Base-by-base conservation (phyloP, 2,113 vertebrate species). In the Engystomops pustulosus region DNA sequence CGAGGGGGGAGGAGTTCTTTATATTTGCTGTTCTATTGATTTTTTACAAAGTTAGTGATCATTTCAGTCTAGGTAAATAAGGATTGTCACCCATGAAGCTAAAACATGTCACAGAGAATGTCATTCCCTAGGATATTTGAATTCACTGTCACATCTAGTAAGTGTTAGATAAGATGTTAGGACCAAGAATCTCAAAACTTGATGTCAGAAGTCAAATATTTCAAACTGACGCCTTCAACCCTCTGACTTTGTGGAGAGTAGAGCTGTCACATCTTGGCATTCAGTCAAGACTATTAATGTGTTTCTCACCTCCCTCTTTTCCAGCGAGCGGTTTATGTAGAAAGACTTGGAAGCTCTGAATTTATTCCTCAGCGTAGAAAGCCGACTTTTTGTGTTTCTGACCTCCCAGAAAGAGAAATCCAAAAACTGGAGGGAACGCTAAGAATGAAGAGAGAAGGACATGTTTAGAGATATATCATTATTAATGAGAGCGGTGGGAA, bases 391-490 rank as follows among this genome's bases (percentile, higher is more conserved):
- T 11, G 81, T 38, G 44, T 53, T 77, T 76, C 72, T 75, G 45
- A 25, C 60, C 45, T 84, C 81, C 81, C 81, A 84, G 44, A 84
- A 84, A 77, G 81, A 76, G n/a, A 84, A 84, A 3, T 84, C 81
- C 44, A 84, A 41, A 45, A 84, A 84, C 72, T 84, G 81, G 32
- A 84, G 72, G n/a, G 81, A 84, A 15, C 81, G 72, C 81, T 84
- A 62, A 23, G 38, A 34, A 75, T 67, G 17, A 68, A 41, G 77
- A 67, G 9, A 74, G 4, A 81, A 0, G 5, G 45, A 25, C 20
- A 74, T 58, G 8, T n/a, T 58, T 81, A 25, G 30, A 70, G 15
- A 62, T 65, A 25, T 30, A 30, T 14, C 30, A 17, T 68, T 27
- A 62, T 44, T 34, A 18, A 65, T 18, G 60, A 32, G 27, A 32